These are phyloP conservation scores for Ceyx cyanopectus DNA, from an alignment of 2,113 vertebrate genomes.

Conservation along the genomic window DNA sequence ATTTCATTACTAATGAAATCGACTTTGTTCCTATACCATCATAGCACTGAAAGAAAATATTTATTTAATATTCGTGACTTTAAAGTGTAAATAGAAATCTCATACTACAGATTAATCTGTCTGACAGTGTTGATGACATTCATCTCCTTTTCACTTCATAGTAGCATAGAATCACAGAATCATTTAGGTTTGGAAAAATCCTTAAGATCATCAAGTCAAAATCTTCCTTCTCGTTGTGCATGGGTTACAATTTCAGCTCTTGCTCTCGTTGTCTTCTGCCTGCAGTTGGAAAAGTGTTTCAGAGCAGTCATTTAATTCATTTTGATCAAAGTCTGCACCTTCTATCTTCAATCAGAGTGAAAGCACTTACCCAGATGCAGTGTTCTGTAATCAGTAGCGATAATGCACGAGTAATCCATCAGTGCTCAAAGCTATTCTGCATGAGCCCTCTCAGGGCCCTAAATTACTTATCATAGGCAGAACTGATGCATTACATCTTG, in stretches of 20 bases:
- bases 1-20: background rate
- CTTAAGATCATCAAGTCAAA: background rate
- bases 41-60: background rate
- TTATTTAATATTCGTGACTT: background rate
- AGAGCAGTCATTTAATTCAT: conserved; percentile 14
- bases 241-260: background rate
- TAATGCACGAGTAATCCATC: conserved; percentile 49
- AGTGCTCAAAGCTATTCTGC: background rate
- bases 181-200: background rate
- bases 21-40: background rate
- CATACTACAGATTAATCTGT: accelerated
- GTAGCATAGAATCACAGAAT: background rate
- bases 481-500: background rate
- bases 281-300: background rate
- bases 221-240: background rate
- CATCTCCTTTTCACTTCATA: background rate
- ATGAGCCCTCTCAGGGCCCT: background rate
- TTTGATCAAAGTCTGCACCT: conserved; percentile 46
- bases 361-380: conserved; percentile 27
- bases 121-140: background rate
- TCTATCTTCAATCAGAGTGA: conserved; percentile 44
- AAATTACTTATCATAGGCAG: conserved; percentile 21
- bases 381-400: conserved; percentile 47
- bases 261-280: background rate
- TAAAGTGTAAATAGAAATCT: background rate